These are phyloP conservation scores for Chironomus riparius DNA, from an alignment of 2,888 invertebrate species.

Conservation along the genomic window DNA sequence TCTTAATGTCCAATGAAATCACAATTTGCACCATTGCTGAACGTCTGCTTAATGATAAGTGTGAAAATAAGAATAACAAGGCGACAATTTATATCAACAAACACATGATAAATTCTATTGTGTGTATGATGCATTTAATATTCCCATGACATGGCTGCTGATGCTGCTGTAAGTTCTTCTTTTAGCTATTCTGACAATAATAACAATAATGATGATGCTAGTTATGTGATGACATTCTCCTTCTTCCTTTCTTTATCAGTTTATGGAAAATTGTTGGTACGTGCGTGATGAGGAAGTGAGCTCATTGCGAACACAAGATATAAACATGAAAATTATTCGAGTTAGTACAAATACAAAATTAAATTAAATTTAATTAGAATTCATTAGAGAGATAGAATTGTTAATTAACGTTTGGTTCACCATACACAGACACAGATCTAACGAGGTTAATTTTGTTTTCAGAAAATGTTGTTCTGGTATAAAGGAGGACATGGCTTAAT, in stretches of 20 bases:
- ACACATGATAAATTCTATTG: neutral
- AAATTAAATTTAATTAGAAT: neutral
- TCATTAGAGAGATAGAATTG: neutral
- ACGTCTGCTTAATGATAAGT: too few species aligned
- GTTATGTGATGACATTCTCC: neutral
- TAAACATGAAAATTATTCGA: neutral
- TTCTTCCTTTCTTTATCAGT: neutral
- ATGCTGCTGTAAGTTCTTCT: neutral
- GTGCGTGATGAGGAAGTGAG: neutral
- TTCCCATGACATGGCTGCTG: neutral
- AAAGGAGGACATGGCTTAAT: too few species aligned
- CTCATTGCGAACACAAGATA: neutral
- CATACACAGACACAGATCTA: too few species aligned
- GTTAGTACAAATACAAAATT: neutral
- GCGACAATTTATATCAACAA: neutral
- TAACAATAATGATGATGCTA: neutral
- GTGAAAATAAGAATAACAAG: too few species aligned
- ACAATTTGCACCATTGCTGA: too few species aligned
- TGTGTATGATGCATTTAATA: neutral
- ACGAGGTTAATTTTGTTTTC: too few species aligned
- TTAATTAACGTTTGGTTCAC: too few species aligned
- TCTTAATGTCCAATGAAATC: too few species aligned
- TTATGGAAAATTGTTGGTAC: neutral
- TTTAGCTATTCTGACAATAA: neutral
- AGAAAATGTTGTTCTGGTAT: too few species aligned